A percentile compares a stretch with the other conserved stretches of the same genome.
These are phyloP conservation scores for Aphodius granarius DNA, from an alignment of 2,888 invertebrate genomes.

Conservation along the genomic window DNA sequence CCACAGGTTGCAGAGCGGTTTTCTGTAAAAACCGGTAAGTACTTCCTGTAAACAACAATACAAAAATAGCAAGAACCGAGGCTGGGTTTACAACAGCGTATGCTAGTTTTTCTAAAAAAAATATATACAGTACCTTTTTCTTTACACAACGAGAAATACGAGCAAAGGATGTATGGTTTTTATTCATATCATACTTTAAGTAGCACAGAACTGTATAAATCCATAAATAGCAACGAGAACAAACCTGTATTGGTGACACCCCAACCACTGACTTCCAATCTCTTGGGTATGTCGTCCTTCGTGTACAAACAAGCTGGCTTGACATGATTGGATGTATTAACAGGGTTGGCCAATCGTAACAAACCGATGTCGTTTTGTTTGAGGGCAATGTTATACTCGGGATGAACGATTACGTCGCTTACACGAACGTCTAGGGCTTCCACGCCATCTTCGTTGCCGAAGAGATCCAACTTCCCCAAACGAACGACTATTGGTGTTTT, in stretches of 20 bases:
- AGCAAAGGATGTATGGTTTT: too few species aligned
- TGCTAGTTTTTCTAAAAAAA: too few species aligned
- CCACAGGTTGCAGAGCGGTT: constrained; percentile 32
- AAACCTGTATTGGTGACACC: constrained; percentile 39
- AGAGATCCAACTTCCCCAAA: constrained; percentile 44
- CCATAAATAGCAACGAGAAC: background rate
- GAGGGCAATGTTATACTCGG: constrained; percentile 44
- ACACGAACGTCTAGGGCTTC: constrained; percentile 43
- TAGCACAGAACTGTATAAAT: too few species aligned
- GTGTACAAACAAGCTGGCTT: constrained; percentile 56
- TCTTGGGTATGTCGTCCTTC: constrained; percentile 42
- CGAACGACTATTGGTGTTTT: constrained; percentile 36
- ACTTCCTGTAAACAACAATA: constrained; percentile 25
- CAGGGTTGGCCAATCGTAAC: constrained; percentile 44
- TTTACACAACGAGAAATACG: too few species aligned
- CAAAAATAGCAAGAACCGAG: background rate
- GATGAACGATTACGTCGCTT: constrained; percentile 44
- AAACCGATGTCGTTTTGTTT: constrained; percentile 54
- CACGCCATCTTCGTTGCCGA: constrained; percentile 37
- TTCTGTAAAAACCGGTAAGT: constrained; percentile 39
- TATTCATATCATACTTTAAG: too few species aligned
- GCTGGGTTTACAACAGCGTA: too few species aligned
- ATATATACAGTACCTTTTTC: too few species aligned
- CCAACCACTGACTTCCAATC: constrained; percentile 54
- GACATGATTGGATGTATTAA: constrained; percentile 42